Conservation (phyloP, 2,888 invertebrate species). For the Allophyes oxyacanthae region DNA sequence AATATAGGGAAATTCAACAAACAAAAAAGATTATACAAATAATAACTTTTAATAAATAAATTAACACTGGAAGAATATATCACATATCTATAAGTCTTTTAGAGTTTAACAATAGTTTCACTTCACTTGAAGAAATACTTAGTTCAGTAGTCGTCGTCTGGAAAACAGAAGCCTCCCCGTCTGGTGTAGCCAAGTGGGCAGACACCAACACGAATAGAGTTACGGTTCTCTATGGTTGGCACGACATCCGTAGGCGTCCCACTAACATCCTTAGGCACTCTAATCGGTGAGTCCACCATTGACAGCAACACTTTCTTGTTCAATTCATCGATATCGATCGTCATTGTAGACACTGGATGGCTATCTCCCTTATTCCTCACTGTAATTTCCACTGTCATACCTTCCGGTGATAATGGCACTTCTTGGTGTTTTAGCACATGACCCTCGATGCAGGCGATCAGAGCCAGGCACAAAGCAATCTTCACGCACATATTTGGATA, state of each 20-base stretch:
- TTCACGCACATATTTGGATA: slow-evolving; percentile 55
- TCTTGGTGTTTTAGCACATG: slow-evolving; percentile 34
- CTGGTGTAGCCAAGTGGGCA: slow-evolving; percentile 60
- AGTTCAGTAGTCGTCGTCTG: slow-evolving; percentile 54
- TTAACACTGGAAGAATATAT: slow-evolving; percentile 20
- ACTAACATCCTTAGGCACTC: neutral
- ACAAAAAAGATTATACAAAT: slow-evolving; percentile 1
- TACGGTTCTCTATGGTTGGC: slow-evolving; percentile 50
- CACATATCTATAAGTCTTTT: slow-evolving; percentile 41
- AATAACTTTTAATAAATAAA: slow-evolving; percentile 34
- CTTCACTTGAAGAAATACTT: neutral
- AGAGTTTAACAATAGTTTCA: slow-evolving; percentile 5
- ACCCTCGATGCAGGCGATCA: slow-evolving; percentile 37
- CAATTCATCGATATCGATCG: slow-evolving; percentile 41
- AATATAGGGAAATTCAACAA: neutral
- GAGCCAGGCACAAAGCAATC: slow-evolving; percentile 43
- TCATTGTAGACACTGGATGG: slow-evolving; percentile 24
- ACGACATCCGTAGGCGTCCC: slow-evolving; percentile 12
- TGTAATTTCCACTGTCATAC: slow-evolving; percentile 36
- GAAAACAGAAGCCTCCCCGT: slow-evolving; percentile 62
- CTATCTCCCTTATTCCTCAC: slow-evolving; percentile 34
- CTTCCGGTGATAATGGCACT: slow-evolving; percentile 40
- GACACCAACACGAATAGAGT: slow-evolving; percentile 45
- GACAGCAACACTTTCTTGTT: slow-evolving; percentile 27
- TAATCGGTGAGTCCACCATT: slow-evolving; percentile 11